phyloP scores from a whole-genome alignment of 2,888 invertebrate genomes.

The Athalia cordata region DNA sequence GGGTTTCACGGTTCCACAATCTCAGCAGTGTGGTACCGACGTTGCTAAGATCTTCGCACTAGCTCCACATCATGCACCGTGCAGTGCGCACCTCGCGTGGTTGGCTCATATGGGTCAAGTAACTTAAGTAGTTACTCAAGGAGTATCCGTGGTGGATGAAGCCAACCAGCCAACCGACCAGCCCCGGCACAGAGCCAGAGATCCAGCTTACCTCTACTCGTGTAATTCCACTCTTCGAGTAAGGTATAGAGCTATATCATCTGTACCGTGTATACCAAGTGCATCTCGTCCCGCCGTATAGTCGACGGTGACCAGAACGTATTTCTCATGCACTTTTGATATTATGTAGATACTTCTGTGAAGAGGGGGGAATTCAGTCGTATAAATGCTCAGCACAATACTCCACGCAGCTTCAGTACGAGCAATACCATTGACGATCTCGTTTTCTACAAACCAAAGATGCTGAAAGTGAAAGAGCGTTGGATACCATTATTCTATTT shows the following conservation, averaged over 20 bases:
- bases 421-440: slow-evolving; percentile 20
- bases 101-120: slow-evolving; percentile 61
- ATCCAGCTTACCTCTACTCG: slow-evolving; percentile 27
- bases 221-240: slow-evolving; percentile 43
- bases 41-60: slow-evolving; percentile 5
- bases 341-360: background rate
- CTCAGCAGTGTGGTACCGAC: background rate
- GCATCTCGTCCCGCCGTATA: slow-evolving; percentile 25
- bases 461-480: background rate
- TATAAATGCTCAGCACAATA: slow-evolving; percentile 37
- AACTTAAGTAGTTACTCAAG: slow-evolving; percentile 60
- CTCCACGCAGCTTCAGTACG: slow-evolving; percentile 17
- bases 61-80: slow-evolving; percentile 5
- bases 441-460: background rate
- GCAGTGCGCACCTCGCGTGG: slow-evolving; percentile 42
- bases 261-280: slow-evolving; percentile 4
- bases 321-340: slow-evolving; percentile 35
- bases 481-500: background rate
- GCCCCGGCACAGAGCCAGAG: slow-evolving; percentile 28
- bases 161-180: slow-evolving; percentile 33
- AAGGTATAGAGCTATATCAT: slow-evolving; percentile 3
- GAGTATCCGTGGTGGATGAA: slow-evolving; percentile 47
- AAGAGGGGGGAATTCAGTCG: slow-evolving; percentile 23
- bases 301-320: slow-evolving; percentile 19
- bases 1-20: slow-evolving; percentile 40